Evolutionary conservation across 2,797 vertebrate genomes (phyloP).

Genomic region (Sphenopsis melanotis): DNA sequence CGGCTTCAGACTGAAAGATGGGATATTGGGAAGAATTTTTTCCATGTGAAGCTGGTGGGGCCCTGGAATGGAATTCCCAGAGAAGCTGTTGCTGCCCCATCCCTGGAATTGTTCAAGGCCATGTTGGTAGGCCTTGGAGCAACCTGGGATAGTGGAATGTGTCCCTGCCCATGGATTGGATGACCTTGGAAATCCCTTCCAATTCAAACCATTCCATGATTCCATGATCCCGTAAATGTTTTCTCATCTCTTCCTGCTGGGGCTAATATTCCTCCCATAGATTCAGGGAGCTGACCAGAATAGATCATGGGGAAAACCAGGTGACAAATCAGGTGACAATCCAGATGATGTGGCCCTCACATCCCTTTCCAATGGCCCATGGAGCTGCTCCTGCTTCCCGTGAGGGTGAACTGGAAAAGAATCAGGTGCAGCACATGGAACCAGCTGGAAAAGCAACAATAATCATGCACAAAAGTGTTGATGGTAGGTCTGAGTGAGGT

Average conservation of each 20-base stretch:
- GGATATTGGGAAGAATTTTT: neutral
- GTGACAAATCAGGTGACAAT: neutral
- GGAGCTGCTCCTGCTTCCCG: neutral
- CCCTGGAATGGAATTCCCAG: neutral
- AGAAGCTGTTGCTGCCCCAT: neutral
- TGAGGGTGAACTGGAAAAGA: neutral
- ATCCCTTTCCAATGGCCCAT: neutral
- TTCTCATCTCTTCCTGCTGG: neutral
- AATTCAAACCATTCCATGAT: neutral
- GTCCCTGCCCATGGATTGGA: neutral
- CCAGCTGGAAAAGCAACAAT: neutral
- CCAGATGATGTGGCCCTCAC: neutral
- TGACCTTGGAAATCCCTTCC: neutral
- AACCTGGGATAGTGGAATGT: neutral
- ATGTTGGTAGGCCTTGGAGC: rapidly evolving
- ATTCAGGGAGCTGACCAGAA: neutral
- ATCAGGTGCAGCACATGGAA: neutral
- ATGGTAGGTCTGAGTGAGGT: neutral
- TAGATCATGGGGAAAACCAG: neutral
- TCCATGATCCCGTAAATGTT: neutral
- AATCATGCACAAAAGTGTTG: neutral
- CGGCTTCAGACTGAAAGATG: rapidly evolving
- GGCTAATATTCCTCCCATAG: neutral
- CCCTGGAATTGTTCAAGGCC: neutral
- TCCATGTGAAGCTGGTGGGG: neutral